Conservation (phyloP, 2,113 vertebrate species). For the Amphiprion ocellaris region DNA sequence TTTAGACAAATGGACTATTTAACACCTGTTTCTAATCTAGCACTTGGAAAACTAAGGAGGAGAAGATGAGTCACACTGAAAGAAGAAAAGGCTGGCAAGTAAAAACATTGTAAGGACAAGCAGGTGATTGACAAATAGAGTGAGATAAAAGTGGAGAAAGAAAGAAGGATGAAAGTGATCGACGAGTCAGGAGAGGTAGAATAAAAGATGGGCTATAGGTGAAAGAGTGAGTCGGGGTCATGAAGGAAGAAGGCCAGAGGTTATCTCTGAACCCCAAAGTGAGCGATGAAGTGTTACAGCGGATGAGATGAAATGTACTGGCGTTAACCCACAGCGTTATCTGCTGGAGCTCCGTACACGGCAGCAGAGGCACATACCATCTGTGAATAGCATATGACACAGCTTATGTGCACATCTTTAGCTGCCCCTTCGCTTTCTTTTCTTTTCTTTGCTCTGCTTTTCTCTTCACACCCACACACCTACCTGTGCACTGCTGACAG, state of each 20-base stretch:
- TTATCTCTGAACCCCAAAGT: slow-evolving; percentile 50
- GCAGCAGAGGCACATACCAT: slow-evolving; percentile 5
- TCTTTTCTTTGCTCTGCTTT: slow-evolving; percentile 19
- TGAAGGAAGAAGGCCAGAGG: slow-evolving; percentile 52
- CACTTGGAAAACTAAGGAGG: slow-evolving; percentile 5
- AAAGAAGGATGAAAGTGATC: slow-evolving; percentile 38
- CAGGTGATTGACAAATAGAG: slow-evolving; percentile 40
- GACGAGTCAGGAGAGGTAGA: slow-evolving; percentile 23
- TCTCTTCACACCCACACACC: slow-evolving; percentile 15
- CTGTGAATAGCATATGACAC: slow-evolving; percentile 33
- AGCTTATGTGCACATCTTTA: slow-evolving; percentile 2
- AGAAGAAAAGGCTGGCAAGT: slow-evolving; percentile 1
- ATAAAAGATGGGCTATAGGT: slow-evolving; percentile 16
- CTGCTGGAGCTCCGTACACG: background rate
- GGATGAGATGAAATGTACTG: slow-evolving; percentile 34
- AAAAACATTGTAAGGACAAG: slow-evolving; percentile 10
- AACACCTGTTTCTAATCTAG: slow-evolving; percentile 39
- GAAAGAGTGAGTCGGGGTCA: slow-evolving; percentile 31
- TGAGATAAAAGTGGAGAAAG: slow-evolving; percentile 30
- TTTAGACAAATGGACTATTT: background rate
- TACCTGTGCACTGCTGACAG: slow-evolving; percentile 28
- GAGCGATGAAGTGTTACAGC: slow-evolving; percentile 45
- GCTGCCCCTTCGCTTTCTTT: slow-evolving; percentile 9
- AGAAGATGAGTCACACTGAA: background rate
- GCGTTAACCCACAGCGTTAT: slow-evolving; percentile 18